These are phyloP conservation scores for Sorex fumeus DNA, from an alignment of 2,113 vertebrate genomes.

Conservation along the genomic window DNA sequence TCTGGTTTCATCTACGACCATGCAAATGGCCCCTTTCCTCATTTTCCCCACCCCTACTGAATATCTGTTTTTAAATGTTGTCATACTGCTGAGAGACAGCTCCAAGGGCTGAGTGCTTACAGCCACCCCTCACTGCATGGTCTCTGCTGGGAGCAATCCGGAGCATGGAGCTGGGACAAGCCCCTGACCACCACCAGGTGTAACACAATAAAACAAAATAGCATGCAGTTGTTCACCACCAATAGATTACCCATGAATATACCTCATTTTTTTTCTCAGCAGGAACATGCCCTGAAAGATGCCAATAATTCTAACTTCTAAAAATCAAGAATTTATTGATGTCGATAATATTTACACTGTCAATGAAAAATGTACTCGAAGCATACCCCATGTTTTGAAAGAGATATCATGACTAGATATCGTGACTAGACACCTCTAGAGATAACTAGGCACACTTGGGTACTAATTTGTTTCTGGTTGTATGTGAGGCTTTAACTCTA, in stretches of 20 bases:
- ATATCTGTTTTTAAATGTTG: neutral
- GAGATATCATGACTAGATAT: neutral
- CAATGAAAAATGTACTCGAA: neutral
- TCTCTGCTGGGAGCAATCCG: no score
- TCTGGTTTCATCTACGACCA: neutral
- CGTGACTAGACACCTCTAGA: neutral
- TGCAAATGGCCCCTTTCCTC: neutral
- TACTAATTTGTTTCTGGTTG: neutral
- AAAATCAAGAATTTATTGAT: constrained; percentile 23
- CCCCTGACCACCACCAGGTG: no score
- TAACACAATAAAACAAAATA: no score
- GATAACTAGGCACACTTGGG: neutral
- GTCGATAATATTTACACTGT: constrained; percentile 40
- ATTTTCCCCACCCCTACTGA: neutral
- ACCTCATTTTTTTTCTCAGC: neutral
- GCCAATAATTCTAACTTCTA: constrained; percentile 21
- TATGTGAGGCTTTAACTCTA: neutral
- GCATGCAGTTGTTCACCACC: no score
- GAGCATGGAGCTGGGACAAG: no score
- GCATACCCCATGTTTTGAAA: neutral
- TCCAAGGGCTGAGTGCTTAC: no score
- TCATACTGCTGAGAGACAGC: no score
- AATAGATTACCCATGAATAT: neutral
- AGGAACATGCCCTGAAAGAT: neutral
- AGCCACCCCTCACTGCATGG: no score